phyloP scores from a whole-genome alignment of 2,797 vertebrate species.

The Onychomys arenicola region DNA sequence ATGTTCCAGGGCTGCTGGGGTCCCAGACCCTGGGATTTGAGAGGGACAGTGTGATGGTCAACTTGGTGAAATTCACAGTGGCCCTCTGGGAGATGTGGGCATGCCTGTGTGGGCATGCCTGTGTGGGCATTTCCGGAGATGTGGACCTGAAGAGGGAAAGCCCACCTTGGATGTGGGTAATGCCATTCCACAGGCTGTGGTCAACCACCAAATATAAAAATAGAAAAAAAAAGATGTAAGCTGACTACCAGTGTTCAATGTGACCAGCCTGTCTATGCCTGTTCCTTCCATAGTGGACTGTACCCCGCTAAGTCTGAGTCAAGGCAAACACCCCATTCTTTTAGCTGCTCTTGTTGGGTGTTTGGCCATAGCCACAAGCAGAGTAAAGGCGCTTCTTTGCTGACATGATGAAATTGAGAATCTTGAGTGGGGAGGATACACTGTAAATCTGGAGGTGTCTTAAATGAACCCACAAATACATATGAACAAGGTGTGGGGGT shows the following conservation, averaged over 20 bases:
- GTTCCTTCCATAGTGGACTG: not conserved
- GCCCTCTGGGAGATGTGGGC: not conserved
- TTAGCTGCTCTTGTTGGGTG: not conserved
- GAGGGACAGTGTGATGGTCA: no score
- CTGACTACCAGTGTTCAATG: no score
- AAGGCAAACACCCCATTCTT: not conserved
- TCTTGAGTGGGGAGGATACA: not conserved
- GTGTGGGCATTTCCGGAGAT: not conserved
- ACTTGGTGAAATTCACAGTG: not conserved
- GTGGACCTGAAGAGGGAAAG: not conserved
- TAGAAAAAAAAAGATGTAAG: not conserved
- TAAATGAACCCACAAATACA: not conserved
- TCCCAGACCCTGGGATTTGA: fast-evolving
- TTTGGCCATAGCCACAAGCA: not conserved
- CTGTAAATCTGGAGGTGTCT: no score
- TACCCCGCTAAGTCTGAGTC: not conserved
- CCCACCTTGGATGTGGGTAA: not conserved
- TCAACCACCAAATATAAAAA: not conserved
- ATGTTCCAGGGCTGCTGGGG: not conserved
- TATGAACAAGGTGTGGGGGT: fast-evolving
- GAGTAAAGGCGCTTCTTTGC: not conserved
- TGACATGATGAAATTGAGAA: not conserved
- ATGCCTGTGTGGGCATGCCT: not conserved
- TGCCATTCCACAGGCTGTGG: no score
- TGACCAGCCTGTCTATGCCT: not conserved